These are phyloP conservation scores for Catamblyrhynchus diadema DNA, from an alignment of 2,797 vertebrate species.

Conservation along the genomic window DNA sequence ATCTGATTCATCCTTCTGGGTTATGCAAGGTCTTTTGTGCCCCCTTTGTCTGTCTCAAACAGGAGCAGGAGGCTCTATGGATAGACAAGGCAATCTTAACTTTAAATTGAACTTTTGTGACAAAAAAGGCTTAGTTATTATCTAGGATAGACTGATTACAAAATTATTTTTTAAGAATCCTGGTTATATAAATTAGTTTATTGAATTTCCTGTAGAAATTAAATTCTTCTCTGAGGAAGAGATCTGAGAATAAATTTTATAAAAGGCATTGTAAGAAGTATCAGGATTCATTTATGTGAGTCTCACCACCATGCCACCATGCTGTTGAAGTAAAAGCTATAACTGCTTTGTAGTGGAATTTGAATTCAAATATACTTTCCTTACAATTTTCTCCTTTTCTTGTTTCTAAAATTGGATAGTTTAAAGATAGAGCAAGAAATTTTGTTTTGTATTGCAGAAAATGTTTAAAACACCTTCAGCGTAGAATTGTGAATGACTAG, in stretches of 20 bases:
- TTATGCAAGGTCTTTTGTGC: not conserved
- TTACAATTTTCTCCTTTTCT: constrained; percentile 33
- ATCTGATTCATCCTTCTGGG: not conserved
- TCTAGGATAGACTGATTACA: not conserved
- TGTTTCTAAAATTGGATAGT: constrained; percentile 53
- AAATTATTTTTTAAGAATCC: not conserved
- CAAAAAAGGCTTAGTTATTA: not conserved
- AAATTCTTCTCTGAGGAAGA: not conserved
- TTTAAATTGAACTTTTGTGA: not conserved
- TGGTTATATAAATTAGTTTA: not conserved
- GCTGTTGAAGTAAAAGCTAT: constrained; percentile 50
- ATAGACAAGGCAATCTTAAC: not conserved
- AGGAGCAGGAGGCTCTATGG: not conserved
- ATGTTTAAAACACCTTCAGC: not conserved
- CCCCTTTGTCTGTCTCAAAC: not conserved
- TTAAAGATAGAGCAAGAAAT: constrained; percentile 28
- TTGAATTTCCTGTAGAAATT: constrained; percentile 18
- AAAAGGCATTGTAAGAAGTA: not conserved
- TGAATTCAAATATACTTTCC: constrained; percentile 20
- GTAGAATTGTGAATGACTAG: not conserved
- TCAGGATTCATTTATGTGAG: not conserved
- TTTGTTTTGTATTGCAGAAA: not conserved
- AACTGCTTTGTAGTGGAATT: constrained; percentile 36
- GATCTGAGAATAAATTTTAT: not conserved
- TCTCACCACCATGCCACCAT: constrained; percentile 10